Conservation (phyloP, 2,888 invertebrate species). For the Acronicta alni region DNA sequence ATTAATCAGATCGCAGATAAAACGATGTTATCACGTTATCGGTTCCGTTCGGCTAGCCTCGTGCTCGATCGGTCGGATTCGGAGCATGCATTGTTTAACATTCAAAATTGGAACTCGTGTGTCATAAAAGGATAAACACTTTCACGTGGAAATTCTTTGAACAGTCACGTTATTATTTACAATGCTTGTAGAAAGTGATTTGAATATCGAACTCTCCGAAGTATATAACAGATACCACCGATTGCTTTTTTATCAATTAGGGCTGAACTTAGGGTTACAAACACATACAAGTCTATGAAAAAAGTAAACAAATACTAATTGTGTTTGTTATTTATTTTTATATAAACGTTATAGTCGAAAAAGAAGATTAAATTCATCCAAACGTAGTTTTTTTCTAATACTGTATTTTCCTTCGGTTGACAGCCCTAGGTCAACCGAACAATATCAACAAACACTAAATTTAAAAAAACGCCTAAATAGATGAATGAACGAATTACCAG, state of each 20-base stretch:
- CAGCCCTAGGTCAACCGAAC: background rate
- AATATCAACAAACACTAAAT: background rate
- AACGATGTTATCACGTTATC: slow-evolving; percentile 37
- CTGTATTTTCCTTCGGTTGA: too few relatives aligned
- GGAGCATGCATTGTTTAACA: slow-evolving; percentile 43
- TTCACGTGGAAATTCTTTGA: slow-evolving; percentile 32
- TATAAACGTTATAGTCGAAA: too few relatives aligned
- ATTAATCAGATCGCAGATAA: slow-evolving; percentile 51
- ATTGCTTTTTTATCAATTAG: background rate
- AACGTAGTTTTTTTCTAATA: too few relatives aligned
- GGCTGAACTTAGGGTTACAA: background rate
- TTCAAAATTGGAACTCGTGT: slow-evolving; percentile 65
- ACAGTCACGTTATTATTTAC: slow-evolving; percentile 1
- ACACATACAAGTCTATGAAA: background rate
- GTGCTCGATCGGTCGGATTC: slow-evolving; percentile 41
- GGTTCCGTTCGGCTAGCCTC: slow-evolving; percentile 43
- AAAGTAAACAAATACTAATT: too few relatives aligned
- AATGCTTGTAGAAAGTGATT: slow-evolving; percentile 28
- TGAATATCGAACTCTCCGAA: background rate
- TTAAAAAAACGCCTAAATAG: background rate
- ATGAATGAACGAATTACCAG: slow-evolving; percentile 30
- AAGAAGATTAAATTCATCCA: too few relatives aligned
- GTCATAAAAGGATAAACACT: slow-evolving; percentile 43
- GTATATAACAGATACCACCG: slow-evolving; percentile 30
- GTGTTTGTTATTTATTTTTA: too few relatives aligned